Conservation (phyloP, 2,888 invertebrate species). For the Xylophagus ater region DNA sequence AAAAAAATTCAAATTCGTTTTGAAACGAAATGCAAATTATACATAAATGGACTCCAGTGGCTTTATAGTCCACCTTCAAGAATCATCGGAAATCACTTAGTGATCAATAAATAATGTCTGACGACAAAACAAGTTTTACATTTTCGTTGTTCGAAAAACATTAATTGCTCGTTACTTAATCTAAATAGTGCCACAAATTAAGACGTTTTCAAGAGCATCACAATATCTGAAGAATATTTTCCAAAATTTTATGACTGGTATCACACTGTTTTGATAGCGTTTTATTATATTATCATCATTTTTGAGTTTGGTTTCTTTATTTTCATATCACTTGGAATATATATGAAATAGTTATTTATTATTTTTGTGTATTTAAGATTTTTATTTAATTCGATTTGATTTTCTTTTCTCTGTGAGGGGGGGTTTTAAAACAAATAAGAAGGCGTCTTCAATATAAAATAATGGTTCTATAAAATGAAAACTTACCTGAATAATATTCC, state of each 20-base stretch:
- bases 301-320: no score
- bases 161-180: conserved; percentile 41
- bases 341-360: conserved; percentile 7
- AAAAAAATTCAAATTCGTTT: no score
- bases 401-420: conserved; percentile 6
- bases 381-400: conserved; percentile 14
- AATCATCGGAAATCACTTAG: conserved; percentile 40
- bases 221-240: conserved; percentile 4
- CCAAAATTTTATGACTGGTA: conserved; percentile 13
- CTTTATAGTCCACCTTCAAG: conserved; percentile 23
- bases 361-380: conserved; percentile 13
- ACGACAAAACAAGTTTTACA: conserved; percentile 9
- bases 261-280: conserved; percentile 19
- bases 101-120: conserved; percentile 36
- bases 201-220: conserved; percentile 30
- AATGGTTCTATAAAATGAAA: no score
- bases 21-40: no score
- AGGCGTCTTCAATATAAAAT: no score
- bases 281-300: no score
- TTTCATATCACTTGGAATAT: conserved; percentile 7
- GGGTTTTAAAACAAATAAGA: no score
- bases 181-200: conserved; percentile 40
- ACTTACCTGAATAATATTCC: no score
- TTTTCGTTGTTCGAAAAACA: conserved; percentile 24
- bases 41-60: no score